Evolutionary conservation across 2,797 vertebrate species (phyloP), one percentile per base, ranked within the genome.

Genomic region (Ibycter americanus): DNA sequence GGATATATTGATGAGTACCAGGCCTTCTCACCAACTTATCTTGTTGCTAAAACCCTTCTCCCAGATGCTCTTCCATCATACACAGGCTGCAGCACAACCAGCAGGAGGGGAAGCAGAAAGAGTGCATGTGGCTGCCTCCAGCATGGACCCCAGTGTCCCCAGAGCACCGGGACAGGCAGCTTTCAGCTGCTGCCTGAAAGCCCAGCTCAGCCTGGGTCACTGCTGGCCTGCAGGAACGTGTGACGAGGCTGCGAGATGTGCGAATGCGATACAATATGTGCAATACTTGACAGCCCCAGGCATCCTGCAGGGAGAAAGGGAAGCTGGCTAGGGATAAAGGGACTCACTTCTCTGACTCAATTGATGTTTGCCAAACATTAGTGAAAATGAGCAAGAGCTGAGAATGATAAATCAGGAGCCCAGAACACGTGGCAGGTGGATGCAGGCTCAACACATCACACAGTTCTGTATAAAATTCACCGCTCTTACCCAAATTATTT

Each of bases 201-300:
- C 21, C 32, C 83, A 49, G 72, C 70, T 58, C 62, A 21, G 81
- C 15, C 68, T 1, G 5, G 11, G 56, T 7, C 47, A 15, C 61
- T 0, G 9, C 3, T 15, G 38, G 46, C 63, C 78, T 1, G 2
- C 86, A 16, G 59, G 42, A 87, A 95, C 0, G 4, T 1, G 1
- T 8, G 59, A 72, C 15, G 1, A 36, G 86, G 73, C 46, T 15
- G 51, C 0, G 1, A 84, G 66, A 77, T 32, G 47, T 0, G 1
- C 0, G 0, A 47, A 34, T 0, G 0, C 0, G 0, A 40, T 18
- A 11, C 40, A 36, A 7, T n/a, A 25, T 0, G 29, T 6, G 31
- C 2, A 0, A 52, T 6, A 8, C 27, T 18, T 16, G 34, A 71
- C 0, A 23, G 94, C 87, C 71, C 21, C 42, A 2, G 68, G 56